A percentile compares a stretch with the other conserved stretches of the same genome.
These are phyloP conservation scores for Calameuta filiformis DNA, from an alignment of 2,888 invertebrate genomes.

Conservation along the genomic window DNA sequence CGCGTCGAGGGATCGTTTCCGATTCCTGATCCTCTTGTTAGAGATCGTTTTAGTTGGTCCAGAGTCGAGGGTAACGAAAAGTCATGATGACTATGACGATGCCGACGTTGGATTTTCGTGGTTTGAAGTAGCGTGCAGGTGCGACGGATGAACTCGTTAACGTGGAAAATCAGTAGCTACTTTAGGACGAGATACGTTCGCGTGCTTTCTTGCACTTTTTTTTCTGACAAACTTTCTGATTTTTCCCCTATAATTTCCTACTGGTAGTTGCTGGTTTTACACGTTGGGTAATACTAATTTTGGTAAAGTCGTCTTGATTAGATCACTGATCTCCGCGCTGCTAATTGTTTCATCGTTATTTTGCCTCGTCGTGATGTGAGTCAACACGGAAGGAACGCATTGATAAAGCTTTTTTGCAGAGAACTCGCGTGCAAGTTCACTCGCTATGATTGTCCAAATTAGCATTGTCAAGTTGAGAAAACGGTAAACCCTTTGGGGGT, in stretches of 20 bases:
- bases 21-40: not conserved
- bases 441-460: not conserved
- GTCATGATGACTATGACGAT: not conserved
- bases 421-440: not conserved
- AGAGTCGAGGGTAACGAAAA: not conserved
- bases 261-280: not conserved
- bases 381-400: not conserved
- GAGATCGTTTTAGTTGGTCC: not conserved
- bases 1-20: not conserved
- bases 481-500: not conserved
- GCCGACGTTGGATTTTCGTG: not conserved
- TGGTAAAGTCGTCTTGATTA: not conserved
- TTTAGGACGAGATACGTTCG: not conserved
- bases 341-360: not conserved
- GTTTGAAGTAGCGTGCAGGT: not conserved
- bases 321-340: too few relatives aligned
- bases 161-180: not conserved
- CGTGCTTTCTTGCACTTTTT: not conserved
- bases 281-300: not conserved
- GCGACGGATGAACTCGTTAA: not conserved
- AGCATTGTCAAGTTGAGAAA: not conserved
- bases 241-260: not conserved
- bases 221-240: not conserved
- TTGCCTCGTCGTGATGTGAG: not conserved
- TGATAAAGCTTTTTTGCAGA: not conserved